phyloP scores from a whole-genome alignment of 2,113 vertebrate species.

The Mus musculus region DNA sequence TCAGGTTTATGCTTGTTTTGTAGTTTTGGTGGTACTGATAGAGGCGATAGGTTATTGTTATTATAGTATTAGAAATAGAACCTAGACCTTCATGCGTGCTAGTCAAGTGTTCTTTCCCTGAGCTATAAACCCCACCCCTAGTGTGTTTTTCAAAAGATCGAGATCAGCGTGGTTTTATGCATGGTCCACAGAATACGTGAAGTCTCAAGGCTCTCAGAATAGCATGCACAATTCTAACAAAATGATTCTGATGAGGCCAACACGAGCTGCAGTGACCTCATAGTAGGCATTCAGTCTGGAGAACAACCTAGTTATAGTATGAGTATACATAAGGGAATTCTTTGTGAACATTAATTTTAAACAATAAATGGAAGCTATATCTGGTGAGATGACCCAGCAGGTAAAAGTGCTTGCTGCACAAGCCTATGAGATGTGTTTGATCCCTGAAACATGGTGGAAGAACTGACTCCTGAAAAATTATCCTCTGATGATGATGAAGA shows the following conservation, averaged over 20 bases:
- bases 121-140: not conserved
- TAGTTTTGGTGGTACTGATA: not conserved
- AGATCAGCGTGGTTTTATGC: not conserved
- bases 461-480: not conserved
- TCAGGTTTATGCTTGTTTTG: not conserved
- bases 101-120: not conserved
- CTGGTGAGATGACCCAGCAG: not conserved
- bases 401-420: not conserved
- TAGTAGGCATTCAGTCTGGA: not conserved
- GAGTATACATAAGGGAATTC: not conserved
- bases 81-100: not conserved
- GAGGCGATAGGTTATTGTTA: not conserved
- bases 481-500: too few species aligned
- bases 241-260: not conserved
- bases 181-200: not conserved
- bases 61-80: not conserved
- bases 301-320: not conserved
- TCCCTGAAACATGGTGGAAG: not conserved
- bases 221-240: not conserved
- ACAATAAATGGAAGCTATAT: not conserved
- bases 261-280: not conserved
- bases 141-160: constrained; percentile 3
- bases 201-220: not conserved
- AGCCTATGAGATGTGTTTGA: rapidly evolving
- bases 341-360: not conserved